Evolutionary conservation across 2,888 invertebrate species (phyloP).

Genomic region (Urechis unicinctus): DNA sequence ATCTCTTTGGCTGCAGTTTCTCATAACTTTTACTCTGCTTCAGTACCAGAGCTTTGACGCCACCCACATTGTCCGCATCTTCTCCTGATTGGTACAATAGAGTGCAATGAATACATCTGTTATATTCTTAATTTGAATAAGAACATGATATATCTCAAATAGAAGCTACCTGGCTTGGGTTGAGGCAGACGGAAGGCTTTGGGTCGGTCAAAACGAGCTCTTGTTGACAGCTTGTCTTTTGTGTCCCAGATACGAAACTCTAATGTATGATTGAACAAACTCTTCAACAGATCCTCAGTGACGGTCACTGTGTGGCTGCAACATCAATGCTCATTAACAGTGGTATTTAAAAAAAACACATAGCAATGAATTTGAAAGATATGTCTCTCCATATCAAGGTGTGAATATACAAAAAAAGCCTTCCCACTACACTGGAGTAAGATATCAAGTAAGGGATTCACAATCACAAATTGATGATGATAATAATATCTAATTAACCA

Average conservation of each 20-base stretch:
- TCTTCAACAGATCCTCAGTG: constrained; percentile 37
- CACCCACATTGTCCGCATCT: constrained; percentile 36
- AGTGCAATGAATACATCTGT: too few relatives aligned
- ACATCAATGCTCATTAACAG: constrained; percentile 2
- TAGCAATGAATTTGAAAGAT: too few relatives aligned
- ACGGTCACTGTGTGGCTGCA: constrained; percentile 37
- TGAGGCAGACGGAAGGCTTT: constrained; percentile 41
- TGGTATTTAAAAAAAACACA: background rate
- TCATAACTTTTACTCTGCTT: constrained; percentile 30
- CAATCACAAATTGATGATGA: too few relatives aligned
- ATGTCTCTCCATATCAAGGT: too few relatives aligned
- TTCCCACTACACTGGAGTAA: too few relatives aligned
- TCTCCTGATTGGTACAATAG: constrained; percentile 27
- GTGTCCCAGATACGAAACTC: constrained; percentile 47
- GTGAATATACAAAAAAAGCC: too few relatives aligned
- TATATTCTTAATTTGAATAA: too few relatives aligned
- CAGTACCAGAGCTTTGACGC: constrained; percentile 36
- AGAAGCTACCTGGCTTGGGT: constrained; percentile 34
- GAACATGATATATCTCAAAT: background rate
- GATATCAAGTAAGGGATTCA: too few relatives aligned
- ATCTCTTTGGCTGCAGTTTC: constrained; percentile 33
- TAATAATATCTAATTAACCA: too few relatives aligned
- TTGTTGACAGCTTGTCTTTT: constrained; percentile 43
- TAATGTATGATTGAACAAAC: constrained; percentile 41
- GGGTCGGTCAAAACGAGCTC: constrained; percentile 45